Base-by-base conservation (phyloP, 2,113 vertebrate species). In the Himantopus leucocephalus region DNA sequence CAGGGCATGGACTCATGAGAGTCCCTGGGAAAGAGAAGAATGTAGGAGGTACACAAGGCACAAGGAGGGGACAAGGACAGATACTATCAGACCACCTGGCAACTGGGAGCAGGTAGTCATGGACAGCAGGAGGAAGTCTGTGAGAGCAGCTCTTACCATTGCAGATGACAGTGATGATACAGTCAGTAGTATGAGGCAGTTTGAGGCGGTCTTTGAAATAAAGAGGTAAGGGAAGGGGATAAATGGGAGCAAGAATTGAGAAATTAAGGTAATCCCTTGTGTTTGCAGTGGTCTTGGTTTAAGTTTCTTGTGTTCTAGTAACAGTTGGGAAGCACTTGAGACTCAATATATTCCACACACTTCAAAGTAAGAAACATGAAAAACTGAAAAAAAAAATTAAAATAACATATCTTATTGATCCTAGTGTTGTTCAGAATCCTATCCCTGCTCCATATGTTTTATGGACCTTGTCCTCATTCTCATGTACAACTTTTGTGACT, bases 81-180 rank as follows among this genome's bases (percentile, higher is more conserved):
- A 41, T 30, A 9, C 9, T 47, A 11, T 45, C 53, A 77, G 59
- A 48, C 3, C 27, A 32, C 23, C 14, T 35, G 18, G 66, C 56
- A 94, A 64, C 6, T 12, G 22, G 35, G 6, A 87, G 35, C 14
- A 18, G 7, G 29, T 30, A 10, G 6, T 27, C 74, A 41, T 8
- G 20, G 45, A 64, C 24, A 14, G 24, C 35, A 37, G 30, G 26
- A 84, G 19, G 13, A 15, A 8, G 16, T 6, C 16, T 79, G 27
- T 39, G 18, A 86, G 32, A 50, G 2, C 8, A 52, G 5, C 10
- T 74, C 9, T 8, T 56, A 50, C 3, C 30, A 24, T 13, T 53
- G 23, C 10, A 50, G 21, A 19, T n/a, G 30, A 23, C 19, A 63
- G 5, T 0, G 0, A 10, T 55, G 14, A 27, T 5, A 32, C 20